Evolutionary conservation across 1,140 invertebrate genomes (phyloP).

Genomic region (Caenorhabditis latens): DNA sequence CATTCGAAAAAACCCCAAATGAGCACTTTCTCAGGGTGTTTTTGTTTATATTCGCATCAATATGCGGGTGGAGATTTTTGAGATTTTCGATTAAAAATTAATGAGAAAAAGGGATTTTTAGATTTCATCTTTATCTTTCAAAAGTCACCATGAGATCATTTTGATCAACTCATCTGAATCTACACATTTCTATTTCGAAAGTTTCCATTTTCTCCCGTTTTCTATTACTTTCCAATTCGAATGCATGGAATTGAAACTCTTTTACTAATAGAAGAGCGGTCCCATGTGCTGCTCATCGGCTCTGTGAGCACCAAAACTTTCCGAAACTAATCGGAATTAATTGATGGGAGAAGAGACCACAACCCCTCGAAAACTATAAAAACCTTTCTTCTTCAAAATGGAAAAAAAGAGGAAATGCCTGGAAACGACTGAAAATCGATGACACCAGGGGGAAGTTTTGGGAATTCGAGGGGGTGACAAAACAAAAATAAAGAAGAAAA

Average conservation of each 20-base stretch:
- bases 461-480: background rate
- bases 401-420: background rate
- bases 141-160: background rate
- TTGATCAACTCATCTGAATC: background rate
- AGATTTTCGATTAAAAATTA: background rate
- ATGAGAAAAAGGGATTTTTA: background rate
- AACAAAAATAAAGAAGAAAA: background rate
- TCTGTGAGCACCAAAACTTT: background rate
- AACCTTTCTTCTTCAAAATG: background rate
- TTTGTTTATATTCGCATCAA: background rate
- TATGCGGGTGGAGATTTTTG: slow-evolving; percentile 16
- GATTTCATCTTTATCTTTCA: background rate
- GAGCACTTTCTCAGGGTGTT: background rate
- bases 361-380: background rate
- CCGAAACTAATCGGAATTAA: slow-evolving; percentile 1
- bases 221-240: background rate
- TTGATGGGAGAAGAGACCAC: background rate
- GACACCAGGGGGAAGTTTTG: no score
- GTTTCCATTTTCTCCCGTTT: background rate
- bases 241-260: slow-evolving; percentile 12
- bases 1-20: background rate
- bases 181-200: background rate
- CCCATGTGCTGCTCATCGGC: slow-evolving; percentile 39
- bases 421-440: slow-evolving; percentile 44
- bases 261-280: background rate